Evolutionary conservation across 2,888 invertebrate genomes (phyloP).

Genomic region (Synanthedon vespiformis): DNA sequence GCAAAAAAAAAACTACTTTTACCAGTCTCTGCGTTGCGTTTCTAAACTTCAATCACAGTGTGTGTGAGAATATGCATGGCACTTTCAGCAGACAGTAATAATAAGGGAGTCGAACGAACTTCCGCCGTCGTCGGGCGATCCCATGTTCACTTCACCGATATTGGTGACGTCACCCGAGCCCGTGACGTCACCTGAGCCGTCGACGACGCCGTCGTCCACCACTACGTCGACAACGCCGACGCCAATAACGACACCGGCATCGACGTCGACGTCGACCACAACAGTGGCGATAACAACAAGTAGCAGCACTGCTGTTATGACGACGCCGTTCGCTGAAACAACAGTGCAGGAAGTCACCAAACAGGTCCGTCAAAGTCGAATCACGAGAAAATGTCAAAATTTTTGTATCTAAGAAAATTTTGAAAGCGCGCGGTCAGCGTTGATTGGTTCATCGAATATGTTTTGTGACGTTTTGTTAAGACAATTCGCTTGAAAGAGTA

Average conservation of each 20-base stretch:
- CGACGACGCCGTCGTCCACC: constrained; percentile 9
- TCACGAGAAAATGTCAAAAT: no score
- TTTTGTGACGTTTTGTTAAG: no score
- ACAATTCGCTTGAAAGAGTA: no score
- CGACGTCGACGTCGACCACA: constrained; percentile 17
- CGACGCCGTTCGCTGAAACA: constrained; percentile 36
- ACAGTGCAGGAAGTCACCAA: constrained; percentile 45
- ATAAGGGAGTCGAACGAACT: constrained; percentile 61
- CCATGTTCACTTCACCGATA: constrained; percentile 29
- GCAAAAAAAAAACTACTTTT: constrained; percentile 14
- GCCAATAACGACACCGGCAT: constrained; percentile 7
- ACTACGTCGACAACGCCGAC: constrained; percentile 3
- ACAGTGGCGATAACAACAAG: constrained; percentile 19
- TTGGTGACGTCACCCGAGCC: constrained; percentile 24
- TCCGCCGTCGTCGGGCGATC: constrained; percentile 36
- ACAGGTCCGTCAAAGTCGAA: constrained; percentile 36
- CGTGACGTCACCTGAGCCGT: constrained; percentile 22
- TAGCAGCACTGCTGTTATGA: constrained; percentile 24
- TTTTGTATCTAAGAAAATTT: no score
- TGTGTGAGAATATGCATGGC: constrained; percentile 68
- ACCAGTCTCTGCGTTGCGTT: constrained; percentile 28
- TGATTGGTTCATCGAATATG: no score
- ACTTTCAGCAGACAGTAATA: constrained; percentile 68
- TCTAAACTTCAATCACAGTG: constrained; percentile 33
- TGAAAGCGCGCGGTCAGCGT: no score